Percentiles rank a stretch among this genome's conserved stretches.
phyloP scores from a whole-genome alignment of 2,888 invertebrate species.

The Callinectes sapidus region DNA sequence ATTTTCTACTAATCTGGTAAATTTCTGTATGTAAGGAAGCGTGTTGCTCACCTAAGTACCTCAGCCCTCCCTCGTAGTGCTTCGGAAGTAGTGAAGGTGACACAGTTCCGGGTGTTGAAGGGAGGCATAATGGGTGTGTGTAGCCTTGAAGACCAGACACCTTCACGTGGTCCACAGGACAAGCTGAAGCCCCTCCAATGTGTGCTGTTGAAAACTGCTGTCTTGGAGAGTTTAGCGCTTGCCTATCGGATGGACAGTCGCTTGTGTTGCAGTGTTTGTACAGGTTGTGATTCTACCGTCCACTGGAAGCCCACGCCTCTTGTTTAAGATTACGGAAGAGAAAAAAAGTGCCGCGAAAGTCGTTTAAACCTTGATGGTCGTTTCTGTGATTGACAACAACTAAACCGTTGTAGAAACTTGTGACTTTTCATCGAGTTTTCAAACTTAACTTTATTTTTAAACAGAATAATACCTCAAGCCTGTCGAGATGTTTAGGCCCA shows the following conservation, averaged over 20 bases:
- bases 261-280: neutral
- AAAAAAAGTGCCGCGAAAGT: neutral
- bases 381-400: neutral
- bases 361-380: neutral
- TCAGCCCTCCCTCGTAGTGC: neutral
- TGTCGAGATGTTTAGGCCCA: neutral
- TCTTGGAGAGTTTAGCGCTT: neutral
- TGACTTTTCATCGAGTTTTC: neutral
- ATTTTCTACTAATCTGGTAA: neutral
- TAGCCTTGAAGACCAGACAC: neutral
- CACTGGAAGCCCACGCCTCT: neutral
- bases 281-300: neutral
- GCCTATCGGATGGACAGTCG: neutral
- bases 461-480: neutral
- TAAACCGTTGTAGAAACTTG: neutral
- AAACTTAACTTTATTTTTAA: neutral
- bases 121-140: neutral
- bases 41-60: neutral
- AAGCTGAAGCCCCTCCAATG: conserved; percentile 15
- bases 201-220: neutral
- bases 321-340: neutral
- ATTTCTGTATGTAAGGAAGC: neutral
- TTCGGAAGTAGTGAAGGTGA: neutral
- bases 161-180: neutral
- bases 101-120: neutral